Base-by-base conservation (phyloP, 2,888 invertebrate species). In the Dimorphilus gyrociliatus region DNA sequence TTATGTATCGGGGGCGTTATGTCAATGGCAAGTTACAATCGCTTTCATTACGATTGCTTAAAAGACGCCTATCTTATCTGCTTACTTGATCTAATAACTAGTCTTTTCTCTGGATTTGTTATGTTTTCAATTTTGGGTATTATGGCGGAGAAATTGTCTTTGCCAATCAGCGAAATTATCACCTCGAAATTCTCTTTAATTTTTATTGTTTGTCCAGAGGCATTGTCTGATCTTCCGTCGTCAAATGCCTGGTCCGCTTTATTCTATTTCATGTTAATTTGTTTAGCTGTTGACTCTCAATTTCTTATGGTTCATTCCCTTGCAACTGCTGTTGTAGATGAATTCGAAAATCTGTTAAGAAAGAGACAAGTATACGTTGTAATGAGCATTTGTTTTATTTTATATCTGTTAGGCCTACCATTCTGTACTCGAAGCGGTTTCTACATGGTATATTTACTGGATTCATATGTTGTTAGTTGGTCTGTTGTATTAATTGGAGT, bases 321-420 rank as follows among this genome's bases (percentile, higher is more conserved):
- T 3, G 36, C 37, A 2, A 31, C 32, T 12, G 34, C 36, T n/a
- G 4, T 39, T 13, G 32, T 28, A 16, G 39, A 39, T 19, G 31
- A 35, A 28, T 37, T 34, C 29, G 17, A 25, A 2, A 13, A 19
- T 17, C 7, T 13, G n/a, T 29, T 37, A 12, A 19, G 26, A 7
- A 17, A 19, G 4, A 15, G 26, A 13, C n/a, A 34, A 2, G 18
- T 33, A 8, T 16, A 18, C 23, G 16, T 50, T 8, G 73, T 77
- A 3, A 66, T 72, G 0, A 63, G 59, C 15, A 73, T 76, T n/a
- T 79, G 80, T 55, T 48, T 68, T 24, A 44, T 60, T 1, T 73
- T 76, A 47, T 80, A 76, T 59, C 40, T 78, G 8, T 63, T 75
- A 25, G 80, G 75, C 1, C 50, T 81, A 21, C 75, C 78, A n/a